Evolutionary conservation across 2,888 invertebrate species (phyloP), one percentile per base, ranked within the genome.

Genomic region (Monopis laevigella): DNA sequence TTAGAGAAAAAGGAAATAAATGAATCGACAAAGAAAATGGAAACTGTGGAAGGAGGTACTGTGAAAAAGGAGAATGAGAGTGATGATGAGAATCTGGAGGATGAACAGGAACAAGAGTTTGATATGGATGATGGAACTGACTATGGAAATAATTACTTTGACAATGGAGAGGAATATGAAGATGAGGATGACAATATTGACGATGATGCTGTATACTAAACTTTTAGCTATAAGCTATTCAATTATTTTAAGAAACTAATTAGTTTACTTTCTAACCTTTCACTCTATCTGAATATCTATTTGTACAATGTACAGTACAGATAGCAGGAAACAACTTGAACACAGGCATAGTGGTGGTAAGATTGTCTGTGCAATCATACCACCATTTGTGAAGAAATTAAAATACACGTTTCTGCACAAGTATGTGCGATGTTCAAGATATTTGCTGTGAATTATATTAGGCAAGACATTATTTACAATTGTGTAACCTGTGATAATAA

Each of bases 121-220:
- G 93, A 93, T 66, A 88, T 92, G 84, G 93, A 93, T 59, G 92
- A 92, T 56, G 93, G 93, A 13, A 93, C 92, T 14, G 93, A 93
- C 63, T 93, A 93, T 59, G 90, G 88, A 0, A 90, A 92, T 53
- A 92, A 89, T 58, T 93, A 92, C 62, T 93, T 93, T 65, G 93
- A 93, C 61, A 92, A 93, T 64, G 93, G 93, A 1, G 93, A 93
- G 68, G 87, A 85, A 19, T 92, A 90, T 60, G 92, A 92, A 59
- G 92, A 93, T 45, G 93, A 93, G 52, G 93, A 93, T 56, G 93
- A 93, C 53, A 90, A 90, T 61, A 69, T 90, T 46, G 92, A 92
- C 62, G 92, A 92, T 73, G 92, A 91, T 10, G 90, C 92, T 36
- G 85, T 90, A 44, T 92, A 90, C 70, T 89, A 65, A 80, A 43